Percentiles rank a stretch among this genome's conserved stretches.
Evolutionary conservation across 2,113 vertebrate species (phyloP).

Genomic region (Tursiops truncatus): DNA sequence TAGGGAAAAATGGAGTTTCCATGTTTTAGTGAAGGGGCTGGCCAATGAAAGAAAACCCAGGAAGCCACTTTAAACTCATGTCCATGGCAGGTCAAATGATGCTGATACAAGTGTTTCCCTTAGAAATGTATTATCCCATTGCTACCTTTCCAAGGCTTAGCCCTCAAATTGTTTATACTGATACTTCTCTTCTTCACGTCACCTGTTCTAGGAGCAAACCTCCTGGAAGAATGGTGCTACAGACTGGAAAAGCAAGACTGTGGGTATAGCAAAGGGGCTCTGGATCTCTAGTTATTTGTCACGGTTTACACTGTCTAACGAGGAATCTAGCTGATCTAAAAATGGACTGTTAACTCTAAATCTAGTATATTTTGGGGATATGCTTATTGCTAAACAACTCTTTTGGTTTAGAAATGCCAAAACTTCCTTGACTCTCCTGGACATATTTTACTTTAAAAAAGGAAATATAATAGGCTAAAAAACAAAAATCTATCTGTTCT

Average conservation of each 20-base stretch:
- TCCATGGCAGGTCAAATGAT: background rate
- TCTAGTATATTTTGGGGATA: conserved; percentile 24
- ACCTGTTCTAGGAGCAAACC: background rate
- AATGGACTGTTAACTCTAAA: background rate
- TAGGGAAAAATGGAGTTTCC: conserved; percentile 25
- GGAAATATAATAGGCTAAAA: conserved; percentile 49
- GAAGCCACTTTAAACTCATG: conserved; percentile 44
- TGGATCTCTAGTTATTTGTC: background rate
- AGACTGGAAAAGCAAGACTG: background rate
- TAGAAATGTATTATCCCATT: background rate
- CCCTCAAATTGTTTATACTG: background rate
- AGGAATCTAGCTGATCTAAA: conserved; percentile 19
- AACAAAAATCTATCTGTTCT: conserved; percentile 77
- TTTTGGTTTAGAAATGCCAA: conserved; percentile 22
- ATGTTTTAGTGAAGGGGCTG: background rate
- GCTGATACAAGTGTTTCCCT: background rate
- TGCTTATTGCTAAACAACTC: conserved; percentile 36
- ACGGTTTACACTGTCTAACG: background rate
- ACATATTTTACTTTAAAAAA: conserved; percentile 61
- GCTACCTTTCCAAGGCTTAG: background rate
- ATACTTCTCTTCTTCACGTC: background rate
- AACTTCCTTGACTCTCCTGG: conserved; percentile 35
- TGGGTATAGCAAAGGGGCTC: background rate
- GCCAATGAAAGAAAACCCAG: background rate
- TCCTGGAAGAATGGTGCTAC: background rate